Conservation (phyloP, 2,888 invertebrate genomes). For the Artemia sp. region DNA sequence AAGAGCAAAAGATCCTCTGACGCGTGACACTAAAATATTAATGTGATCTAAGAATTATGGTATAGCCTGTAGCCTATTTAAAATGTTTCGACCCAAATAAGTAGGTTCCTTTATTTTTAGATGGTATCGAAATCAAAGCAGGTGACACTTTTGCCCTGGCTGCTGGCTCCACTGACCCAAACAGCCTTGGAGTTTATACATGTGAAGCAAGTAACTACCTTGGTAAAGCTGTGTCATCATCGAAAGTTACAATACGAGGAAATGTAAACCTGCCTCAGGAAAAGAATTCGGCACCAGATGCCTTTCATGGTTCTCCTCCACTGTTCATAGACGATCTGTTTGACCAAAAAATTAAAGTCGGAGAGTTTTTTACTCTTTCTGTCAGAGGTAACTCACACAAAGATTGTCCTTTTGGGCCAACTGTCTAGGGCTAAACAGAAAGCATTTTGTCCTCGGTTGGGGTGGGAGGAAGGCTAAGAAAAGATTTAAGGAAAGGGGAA, state of each 20-base stretch:
- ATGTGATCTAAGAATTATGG: no score
- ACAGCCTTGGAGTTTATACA: conserved; percentile 67
- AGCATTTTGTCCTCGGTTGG: no score
- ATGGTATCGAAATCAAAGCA: conserved; percentile 68
- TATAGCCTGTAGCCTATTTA: no score
- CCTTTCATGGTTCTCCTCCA: conserved; percentile 50
- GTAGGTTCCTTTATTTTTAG: conserved; percentile 29
- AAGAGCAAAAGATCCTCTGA: no score
- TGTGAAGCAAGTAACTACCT: conserved; percentile 77
- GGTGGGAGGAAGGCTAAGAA: no score
- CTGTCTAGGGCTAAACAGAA: no score
- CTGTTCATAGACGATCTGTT: conserved; percentile 56
- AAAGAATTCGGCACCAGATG: background rate
- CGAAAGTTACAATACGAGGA: conserved; percentile 53
- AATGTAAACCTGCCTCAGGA: conserved; percentile 35
- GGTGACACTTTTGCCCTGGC: conserved; percentile 75
- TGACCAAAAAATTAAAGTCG: conserved; percentile 56
- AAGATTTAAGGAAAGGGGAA: no score
- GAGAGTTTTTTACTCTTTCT: conserved; percentile 47
- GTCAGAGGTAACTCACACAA: conserved; percentile 21
- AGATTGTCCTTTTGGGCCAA: no score
- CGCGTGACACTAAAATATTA: no score
- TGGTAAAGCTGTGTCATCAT: conserved; percentile 64
- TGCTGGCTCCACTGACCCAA: conserved; percentile 64
- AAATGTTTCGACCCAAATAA: no score